These are phyloP conservation scores for Sinocyclocheilus rhinocerous DNA, from an alignment of 2,113 vertebrate genomes.

Conservation along the genomic window DNA sequence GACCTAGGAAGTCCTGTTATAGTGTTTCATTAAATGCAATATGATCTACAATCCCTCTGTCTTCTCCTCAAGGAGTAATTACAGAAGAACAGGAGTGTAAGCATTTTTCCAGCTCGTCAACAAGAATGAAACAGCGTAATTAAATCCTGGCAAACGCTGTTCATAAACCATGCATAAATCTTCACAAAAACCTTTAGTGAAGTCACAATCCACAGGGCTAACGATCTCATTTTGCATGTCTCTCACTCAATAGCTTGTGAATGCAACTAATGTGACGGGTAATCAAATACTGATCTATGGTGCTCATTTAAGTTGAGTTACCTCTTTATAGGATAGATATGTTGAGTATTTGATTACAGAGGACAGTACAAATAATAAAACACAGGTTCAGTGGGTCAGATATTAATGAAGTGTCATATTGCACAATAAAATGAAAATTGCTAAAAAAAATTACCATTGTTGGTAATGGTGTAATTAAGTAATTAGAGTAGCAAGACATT, in stretches of 20 bases:
- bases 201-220: neutral
- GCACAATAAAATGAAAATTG: neutral
- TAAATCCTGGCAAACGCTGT: constrained; percentile 19
- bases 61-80: constrained; percentile 14
- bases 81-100: constrained; percentile 21
- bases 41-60: constrained; percentile 25
- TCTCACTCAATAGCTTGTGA: neutral
- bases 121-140: constrained; percentile 21
- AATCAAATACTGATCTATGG: constrained; percentile 40
- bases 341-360: constrained; percentile 28
- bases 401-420: neutral
- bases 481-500: neutral
- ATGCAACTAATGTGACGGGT: neutral
- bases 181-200: neutral
- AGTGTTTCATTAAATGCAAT: constrained; percentile 46
- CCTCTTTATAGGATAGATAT: neutral
- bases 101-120: constrained; percentile 44
- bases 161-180: constrained; percentile 23
- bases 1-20: constrained; percentile 37
- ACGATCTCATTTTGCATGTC: neutral
- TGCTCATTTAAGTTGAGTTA: constrained; percentile 36
- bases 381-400: neutral
- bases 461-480: neutral
- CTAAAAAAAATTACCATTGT: neutral
- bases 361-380: neutral